phyloP scores from a whole-genome alignment of 1,140 invertebrate genomes.

The Cyclina sinensis region DNA sequence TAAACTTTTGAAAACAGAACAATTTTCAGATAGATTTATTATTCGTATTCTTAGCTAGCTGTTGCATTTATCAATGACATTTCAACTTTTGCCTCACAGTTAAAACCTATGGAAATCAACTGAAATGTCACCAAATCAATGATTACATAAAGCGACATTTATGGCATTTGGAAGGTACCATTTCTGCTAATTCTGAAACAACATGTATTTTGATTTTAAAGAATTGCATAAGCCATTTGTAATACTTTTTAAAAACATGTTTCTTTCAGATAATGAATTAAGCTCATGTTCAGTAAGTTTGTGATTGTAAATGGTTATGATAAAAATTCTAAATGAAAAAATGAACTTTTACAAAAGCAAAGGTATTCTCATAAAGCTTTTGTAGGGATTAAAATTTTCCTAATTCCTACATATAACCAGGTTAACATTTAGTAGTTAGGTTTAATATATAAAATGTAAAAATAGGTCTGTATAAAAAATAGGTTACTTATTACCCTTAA shows the following conservation, averaged over 20 bases:
- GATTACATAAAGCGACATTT: too few species aligned
- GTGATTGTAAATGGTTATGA: not conserved
- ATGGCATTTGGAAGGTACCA: not conserved
- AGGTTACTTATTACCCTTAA: constrained; percentile 45
- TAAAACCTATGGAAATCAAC: too few species aligned
- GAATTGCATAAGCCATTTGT: constrained; percentile 32
- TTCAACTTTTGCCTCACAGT: too few species aligned
- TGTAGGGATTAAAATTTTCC: not conserved
- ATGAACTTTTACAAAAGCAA: not conserved
- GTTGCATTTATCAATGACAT: too few species aligned
- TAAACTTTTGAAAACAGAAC: too few species aligned
- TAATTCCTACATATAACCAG: not conserved
- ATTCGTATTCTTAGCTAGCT: too few species aligned
- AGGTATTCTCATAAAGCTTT: not conserved
- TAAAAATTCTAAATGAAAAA: not conserved
- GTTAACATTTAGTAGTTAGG: constrained; percentile 18
- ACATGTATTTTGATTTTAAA: constrained; percentile 26
- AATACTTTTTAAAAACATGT: not conserved
- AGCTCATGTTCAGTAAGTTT: constrained; percentile 1
- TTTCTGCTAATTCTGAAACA: not conserved
- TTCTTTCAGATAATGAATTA: not conserved
- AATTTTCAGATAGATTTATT: too few species aligned
- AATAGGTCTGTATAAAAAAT: constrained; percentile 71
- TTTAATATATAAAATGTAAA: constrained; percentile 58
- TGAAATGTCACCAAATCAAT: too few species aligned